These are phyloP conservation scores for Leptogaster cylindrica DNA, from an alignment of 2,888 invertebrate genomes.

Conservation along the genomic window DNA sequence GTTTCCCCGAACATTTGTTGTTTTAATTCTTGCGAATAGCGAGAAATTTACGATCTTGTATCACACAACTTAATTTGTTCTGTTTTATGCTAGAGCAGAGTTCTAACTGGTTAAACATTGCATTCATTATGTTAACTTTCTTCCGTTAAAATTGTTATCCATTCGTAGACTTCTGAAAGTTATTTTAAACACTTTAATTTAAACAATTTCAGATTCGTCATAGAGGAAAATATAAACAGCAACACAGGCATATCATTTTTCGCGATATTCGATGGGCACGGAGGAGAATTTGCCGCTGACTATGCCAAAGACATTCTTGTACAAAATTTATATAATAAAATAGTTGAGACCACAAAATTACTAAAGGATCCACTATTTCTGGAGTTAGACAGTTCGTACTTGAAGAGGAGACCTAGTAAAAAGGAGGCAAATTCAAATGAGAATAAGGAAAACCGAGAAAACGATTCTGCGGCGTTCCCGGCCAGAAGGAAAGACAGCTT, in stretches of 20 bases:
- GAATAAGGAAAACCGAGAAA: conserved; percentile 57
- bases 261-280: conserved; percentile 95
- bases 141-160: too few relatives aligned
- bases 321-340: conserved; percentile 78
- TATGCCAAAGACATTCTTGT: conserved; percentile 89
- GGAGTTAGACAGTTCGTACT: conserved; percentile 53
- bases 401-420: conserved; percentile 53
- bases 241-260: conserved; percentile 83
- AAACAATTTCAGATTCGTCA: conserved; percentile 74
- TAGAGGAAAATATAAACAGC: conserved; percentile 83
- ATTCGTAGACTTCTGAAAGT: too few relatives aligned
- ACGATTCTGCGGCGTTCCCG: conserved; percentile 26
- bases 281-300: conserved; percentile 93
- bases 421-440: conserved; percentile 50
- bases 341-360: conserved; percentile 74
- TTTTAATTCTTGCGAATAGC: too few relatives aligned
- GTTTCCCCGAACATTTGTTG: too few relatives aligned
- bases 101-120: too few relatives aligned
- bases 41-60: too few relatives aligned
- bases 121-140: too few relatives aligned
- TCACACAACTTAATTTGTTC: too few relatives aligned
- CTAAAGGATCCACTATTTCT: conserved; percentile 63
- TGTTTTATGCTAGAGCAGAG: too few relatives aligned
- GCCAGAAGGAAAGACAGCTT: conserved; percentile 58
- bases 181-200: too few relatives aligned